Percentiles rank a stretch among this genome's conserved stretches.
phyloP scores from a whole-genome alignment of 2,888 invertebrate species.

The Willowsia nigromaculata region DNA sequence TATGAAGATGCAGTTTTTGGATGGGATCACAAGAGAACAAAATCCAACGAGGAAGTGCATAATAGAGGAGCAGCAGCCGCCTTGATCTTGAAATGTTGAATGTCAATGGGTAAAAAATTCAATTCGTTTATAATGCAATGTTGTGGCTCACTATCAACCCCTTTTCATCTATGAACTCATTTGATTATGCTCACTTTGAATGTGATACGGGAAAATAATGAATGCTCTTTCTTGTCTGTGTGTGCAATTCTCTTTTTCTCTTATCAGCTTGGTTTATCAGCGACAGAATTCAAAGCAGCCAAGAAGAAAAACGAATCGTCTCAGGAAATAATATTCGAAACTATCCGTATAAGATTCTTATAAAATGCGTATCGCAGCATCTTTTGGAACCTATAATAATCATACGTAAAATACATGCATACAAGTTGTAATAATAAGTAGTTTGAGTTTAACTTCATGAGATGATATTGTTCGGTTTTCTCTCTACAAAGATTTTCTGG shows the following conservation, averaged over 20 bases:
- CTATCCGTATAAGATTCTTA: not conserved
- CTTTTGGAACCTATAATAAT: not conserved
- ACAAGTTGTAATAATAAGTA: not conserved
- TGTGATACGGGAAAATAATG: slow-evolving; percentile 49
- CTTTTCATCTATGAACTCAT: not conserved
- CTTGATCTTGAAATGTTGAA: slow-evolving; percentile 31
- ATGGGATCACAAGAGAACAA: not conserved
- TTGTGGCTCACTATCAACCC: slow-evolving; percentile 5
- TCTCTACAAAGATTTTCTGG: slow-evolving; percentile 46
- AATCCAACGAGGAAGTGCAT: not conserved
- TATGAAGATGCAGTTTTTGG: slow-evolving; percentile 7
- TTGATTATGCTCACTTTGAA: slow-evolving; percentile 24
- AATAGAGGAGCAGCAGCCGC: not conserved
- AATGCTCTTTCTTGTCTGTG: slow-evolving; percentile 59
- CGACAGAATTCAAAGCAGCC: slow-evolving; percentile 38
- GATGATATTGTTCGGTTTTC: not conserved
- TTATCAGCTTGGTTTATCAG: slow-evolving; percentile 59
- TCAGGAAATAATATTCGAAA: slow-evolving; percentile 8
- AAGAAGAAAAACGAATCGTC: slow-evolving; percentile 14
- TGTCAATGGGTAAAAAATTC: slow-evolving; percentile 56
- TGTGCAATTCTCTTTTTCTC: slow-evolving; percentile 58
- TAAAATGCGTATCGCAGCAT: not conserved
- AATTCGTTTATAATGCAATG: slow-evolving; percentile 34
- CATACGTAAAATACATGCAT: not conserved
- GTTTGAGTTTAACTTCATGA: not conserved